A percentile compares a stretch with the other conserved stretches of the same genome.
phyloP scores from a whole-genome alignment of 2,113 vertebrate species.

The Cheirogaleus medius region DNA sequence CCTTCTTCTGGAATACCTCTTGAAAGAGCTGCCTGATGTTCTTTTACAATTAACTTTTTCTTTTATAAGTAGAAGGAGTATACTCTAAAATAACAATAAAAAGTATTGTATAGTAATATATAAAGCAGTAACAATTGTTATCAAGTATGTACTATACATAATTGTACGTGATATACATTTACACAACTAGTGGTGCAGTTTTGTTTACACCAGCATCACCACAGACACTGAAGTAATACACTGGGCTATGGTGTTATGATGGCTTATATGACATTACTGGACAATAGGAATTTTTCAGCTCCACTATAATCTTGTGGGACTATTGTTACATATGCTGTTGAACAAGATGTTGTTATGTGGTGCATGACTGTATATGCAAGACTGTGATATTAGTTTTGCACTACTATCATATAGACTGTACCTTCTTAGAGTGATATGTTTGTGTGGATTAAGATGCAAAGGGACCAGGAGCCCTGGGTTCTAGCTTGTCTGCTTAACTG shows the following conservation, averaged over 20 bases:
- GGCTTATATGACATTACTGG: background rate
- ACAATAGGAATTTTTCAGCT: background rate
- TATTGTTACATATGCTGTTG: background rate
- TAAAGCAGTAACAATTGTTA: background rate
- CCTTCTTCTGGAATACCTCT: background rate
- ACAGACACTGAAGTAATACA: background rate
- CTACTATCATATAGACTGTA: background rate
- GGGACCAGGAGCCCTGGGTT: background rate
- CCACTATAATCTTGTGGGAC: background rate
- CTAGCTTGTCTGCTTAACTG: background rate
- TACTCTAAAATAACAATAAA: background rate
- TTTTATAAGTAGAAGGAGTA: background rate
- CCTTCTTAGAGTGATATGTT: background rate
- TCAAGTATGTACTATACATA: background rate
- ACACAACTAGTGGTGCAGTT: background rate
- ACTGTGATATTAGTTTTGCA: background rate
- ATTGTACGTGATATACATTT: background rate
- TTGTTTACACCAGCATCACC: background rate
- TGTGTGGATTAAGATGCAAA: background rate
- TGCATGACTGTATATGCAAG: background rate
- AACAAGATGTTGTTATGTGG: background rate
- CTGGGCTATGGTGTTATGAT: background rate
- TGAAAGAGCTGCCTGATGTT: background rate
- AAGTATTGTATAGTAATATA: background rate
- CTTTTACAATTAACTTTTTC: background rate